phyloP scores from a whole-genome alignment of 1,140 invertebrate species.

The Pinna nobilis region DNA sequence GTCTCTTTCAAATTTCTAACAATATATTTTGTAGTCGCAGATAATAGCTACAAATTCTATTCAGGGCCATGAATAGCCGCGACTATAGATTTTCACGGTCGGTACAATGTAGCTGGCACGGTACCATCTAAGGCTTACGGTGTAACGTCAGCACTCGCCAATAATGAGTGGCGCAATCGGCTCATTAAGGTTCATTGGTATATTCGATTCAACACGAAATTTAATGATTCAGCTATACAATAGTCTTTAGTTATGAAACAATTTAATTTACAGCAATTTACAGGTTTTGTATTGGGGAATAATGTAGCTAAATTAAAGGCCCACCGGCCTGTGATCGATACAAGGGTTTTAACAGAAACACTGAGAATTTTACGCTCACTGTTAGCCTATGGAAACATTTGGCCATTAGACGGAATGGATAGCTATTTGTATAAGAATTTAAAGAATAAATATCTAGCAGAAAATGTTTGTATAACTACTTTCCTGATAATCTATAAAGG shows the following conservation, averaged over 20 bases:
- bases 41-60: constrained; percentile 65
- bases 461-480: constrained; percentile 11
- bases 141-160: constrained; percentile 26
- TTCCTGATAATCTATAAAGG: constrained; percentile 2
- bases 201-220: constrained; percentile 29
- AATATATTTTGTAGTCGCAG: constrained; percentile 65
- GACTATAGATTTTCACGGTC: constrained; percentile 65
- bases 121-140: constrained; percentile 14
- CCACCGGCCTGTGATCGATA: background rate
- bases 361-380: background rate
- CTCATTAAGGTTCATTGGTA: constrained; percentile 18
- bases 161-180: constrained; percentile 12
- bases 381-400: constrained; percentile 5
- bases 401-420: constrained; percentile 37
- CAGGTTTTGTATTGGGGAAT: constrained; percentile 15
- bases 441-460: constrained; percentile 16
- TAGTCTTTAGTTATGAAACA: constrained; percentile 38
- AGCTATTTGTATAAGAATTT: constrained; percentile 33
- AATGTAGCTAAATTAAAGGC: background rate
- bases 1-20: constrained; percentile 66
- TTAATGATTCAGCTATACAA: constrained; percentile 35
- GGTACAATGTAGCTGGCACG: constrained; percentile 16
- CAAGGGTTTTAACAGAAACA: background rate
- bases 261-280: constrained; percentile 46
- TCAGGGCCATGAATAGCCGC: constrained; percentile 55